phyloP scores from a whole-genome alignment of 1,140 invertebrate species.

The Ceratitis capitata region DNA sequence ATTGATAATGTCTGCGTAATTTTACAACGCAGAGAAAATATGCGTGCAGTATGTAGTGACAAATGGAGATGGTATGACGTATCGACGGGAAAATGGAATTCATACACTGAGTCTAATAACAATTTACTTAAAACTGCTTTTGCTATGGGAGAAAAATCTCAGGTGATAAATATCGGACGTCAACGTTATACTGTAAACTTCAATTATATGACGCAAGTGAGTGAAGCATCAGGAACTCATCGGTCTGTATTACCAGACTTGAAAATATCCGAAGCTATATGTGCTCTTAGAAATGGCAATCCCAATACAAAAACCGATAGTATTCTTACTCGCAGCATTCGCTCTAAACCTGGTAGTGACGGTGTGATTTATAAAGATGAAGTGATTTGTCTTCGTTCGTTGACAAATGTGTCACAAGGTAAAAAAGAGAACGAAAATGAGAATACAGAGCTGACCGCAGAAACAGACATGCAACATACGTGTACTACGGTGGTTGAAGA shows the following conservation, averaged over 20 bases:
- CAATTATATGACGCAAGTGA: conserved; percentile 84
- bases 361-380: conserved; percentile 12
- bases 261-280: conserved; percentile 56
- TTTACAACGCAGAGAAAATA: conserved; percentile 75
- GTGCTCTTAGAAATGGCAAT: not conserved
- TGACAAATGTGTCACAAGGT: not conserved
- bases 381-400: conserved; percentile 7
- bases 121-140: conserved; percentile 87
- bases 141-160: conserved; percentile 77
- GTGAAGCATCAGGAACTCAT: conserved; percentile 84
- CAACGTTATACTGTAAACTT: conserved; percentile 84
- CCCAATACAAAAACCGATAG: conserved; percentile 31
- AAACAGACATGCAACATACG: not conserved
- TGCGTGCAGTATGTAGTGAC: conserved; percentile 75
- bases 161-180: conserved; percentile 79
- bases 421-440: not conserved
- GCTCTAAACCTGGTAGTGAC: not conserved
- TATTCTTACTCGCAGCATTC: conserved; percentile 33
- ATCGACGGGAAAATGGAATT: conserved; percentile 82
- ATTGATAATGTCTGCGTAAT: conserved; percentile 82
- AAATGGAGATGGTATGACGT: conserved; percentile 91
- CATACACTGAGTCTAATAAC: conserved; percentile 80
- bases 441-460: not conserved
- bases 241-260: conserved; percentile 83
- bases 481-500: not conserved